Evolutionary conservation across 2,113 vertebrate species (phyloP).

Genomic region (Irena cyanogastra): DNA sequence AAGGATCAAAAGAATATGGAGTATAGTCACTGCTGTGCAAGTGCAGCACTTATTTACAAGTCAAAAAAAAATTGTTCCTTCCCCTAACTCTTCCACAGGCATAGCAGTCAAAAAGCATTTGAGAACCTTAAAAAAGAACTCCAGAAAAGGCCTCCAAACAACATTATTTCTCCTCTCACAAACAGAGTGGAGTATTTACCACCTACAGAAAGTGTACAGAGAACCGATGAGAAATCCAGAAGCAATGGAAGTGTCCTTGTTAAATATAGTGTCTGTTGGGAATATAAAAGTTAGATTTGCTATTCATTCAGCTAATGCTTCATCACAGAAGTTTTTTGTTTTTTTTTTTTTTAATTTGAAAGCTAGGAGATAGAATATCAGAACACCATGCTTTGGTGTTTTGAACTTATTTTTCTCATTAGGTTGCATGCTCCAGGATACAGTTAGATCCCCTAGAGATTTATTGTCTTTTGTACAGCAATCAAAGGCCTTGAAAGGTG

Average conservation of each 20-base stretch:
- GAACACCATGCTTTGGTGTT: conserved; percentile 30
- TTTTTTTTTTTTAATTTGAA: conserved; percentile 8
- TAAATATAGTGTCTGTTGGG: conserved; percentile 16
- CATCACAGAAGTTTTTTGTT: neutral
- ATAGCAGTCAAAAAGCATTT: neutral
- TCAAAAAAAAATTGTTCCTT: neutral
- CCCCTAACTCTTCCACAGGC: neutral
- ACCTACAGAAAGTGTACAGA: neutral
- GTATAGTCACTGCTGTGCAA: neutral
- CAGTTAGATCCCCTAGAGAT: conserved; percentile 32
- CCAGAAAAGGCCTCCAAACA: accelerated
- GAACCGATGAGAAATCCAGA: conserved; percentile 11
- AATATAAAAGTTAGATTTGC: conserved; percentile 2
- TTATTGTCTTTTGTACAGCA: conserved; percentile 45
- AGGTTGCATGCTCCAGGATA: conserved; percentile 47
- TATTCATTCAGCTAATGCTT: conserved; percentile 31
- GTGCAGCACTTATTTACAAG: neutral
- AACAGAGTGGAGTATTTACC: neutral
- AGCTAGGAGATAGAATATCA: conserved; percentile 43
- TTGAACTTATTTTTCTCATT: conserved; percentile 61
- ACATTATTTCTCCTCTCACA: neutral
- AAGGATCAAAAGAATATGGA: neutral
- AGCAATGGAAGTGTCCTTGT: neutral
- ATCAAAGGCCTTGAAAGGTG: conserved; percentile 53
- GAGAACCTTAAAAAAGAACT: neutral